Conservation (phyloP, 2,113 vertebrate genomes). For the Spea bombifrons region DNA sequence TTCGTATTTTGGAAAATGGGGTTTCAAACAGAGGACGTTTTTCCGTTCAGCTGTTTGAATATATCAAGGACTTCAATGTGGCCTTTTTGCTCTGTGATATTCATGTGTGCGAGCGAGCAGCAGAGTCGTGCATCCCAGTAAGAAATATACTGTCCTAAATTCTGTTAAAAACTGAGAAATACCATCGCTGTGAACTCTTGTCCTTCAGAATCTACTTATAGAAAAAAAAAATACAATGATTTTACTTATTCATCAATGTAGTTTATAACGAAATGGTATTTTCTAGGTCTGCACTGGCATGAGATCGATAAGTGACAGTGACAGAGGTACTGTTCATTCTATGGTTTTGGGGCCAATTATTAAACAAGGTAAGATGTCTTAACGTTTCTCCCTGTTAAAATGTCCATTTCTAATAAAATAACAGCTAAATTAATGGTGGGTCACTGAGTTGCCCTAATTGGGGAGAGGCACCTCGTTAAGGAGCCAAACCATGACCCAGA, state of each 20-base stretch:
- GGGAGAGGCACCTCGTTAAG: too few species aligned
- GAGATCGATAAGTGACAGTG: not conserved
- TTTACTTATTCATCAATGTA: not conserved
- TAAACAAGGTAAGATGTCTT: slow-evolving; percentile 5
- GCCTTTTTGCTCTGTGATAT: slow-evolving; percentile 57
- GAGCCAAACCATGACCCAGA: too few species aligned
- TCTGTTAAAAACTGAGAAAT: not conserved
- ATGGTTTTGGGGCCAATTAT: not conserved
- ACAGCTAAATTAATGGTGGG: too few species aligned
- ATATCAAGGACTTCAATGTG: slow-evolving; percentile 52
- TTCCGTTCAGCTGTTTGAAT: slow-evolving; percentile 56
- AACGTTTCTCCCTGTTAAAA: not conserved
- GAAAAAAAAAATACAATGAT: too few species aligned
- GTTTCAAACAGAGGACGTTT: slow-evolving; percentile 51
- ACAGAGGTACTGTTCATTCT: not conserved
- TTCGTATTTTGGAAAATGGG: slow-evolving; percentile 54
- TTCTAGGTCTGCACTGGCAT: slow-evolving; percentile 4
- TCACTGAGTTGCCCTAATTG: too few species aligned
- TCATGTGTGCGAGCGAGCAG: slow-evolving; percentile 47
- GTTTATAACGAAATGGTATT: not conserved
- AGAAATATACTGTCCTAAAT: slow-evolving; percentile 10
- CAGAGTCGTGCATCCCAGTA: slow-evolving; percentile 53
- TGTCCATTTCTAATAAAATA: too few species aligned
- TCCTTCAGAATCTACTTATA: not conserved
- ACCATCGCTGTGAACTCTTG: not conserved